Evolutionary conservation across 2,113 vertebrate species (phyloP).

Genomic region (Oxygymnocypris stewartii): DNA sequence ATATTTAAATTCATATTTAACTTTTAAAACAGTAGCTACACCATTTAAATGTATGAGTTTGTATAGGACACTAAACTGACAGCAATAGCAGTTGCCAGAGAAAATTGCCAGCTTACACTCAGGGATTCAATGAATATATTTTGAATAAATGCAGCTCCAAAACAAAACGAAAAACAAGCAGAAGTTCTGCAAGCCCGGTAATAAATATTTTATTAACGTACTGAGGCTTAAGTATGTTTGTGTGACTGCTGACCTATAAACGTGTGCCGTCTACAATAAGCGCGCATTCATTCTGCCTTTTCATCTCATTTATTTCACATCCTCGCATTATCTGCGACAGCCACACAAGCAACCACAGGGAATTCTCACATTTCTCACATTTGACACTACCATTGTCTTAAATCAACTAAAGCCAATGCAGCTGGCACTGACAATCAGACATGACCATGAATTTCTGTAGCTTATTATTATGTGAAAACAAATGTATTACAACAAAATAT

Average conservation of each 20-base stretch:
- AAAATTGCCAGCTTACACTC: constrained; percentile 31
- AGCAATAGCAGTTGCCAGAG: constrained; percentile 19
- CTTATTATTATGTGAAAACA: background rate
- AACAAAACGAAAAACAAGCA: constrained; percentile 23
- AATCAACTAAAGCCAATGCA: background rate
- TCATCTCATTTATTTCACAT: constrained; percentile 40
- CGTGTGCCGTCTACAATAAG: constrained; percentile 20
- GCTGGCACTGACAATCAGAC: constrained; percentile 24
- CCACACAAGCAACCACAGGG: constrained; percentile 12
- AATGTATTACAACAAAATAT: constrained; percentile 28
- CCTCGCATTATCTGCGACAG: constrained; percentile 19
- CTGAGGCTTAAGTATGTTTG: constrained; percentile 35
- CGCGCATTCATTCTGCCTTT: background rate
- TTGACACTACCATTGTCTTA: background rate
- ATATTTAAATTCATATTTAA: background rate
- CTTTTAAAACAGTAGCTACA: background rate
- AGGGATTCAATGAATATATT: constrained; percentile 31
- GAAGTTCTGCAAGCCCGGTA: no score
- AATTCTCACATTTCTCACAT: background rate
- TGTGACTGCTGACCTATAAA: constrained; percentile 45
- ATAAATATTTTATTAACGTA: constrained; percentile 31
- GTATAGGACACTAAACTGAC: constrained; percentile 16
- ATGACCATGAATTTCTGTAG: constrained; percentile 3
- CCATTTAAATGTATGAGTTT: constrained; percentile 11
- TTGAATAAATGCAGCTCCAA: constrained; percentile 17